Conservation (phyloP, 2,797 vertebrate genomes). For the Pempheris klunzingeri region DNA sequence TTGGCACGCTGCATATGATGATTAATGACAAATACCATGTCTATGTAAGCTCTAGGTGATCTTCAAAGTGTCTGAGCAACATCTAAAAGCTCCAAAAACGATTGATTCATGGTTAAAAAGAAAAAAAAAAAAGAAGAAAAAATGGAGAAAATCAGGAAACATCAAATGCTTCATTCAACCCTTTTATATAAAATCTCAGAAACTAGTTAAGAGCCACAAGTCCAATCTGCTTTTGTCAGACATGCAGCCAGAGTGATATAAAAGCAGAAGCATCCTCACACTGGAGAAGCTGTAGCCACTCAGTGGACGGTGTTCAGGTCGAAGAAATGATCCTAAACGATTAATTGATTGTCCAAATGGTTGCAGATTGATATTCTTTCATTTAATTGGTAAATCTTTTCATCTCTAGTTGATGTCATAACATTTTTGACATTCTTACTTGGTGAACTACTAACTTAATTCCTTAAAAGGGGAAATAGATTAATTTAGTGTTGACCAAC, state of each 20-base stretch:
- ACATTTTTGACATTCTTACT: too few species aligned
- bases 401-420: too few species aligned
- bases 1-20: background rate
- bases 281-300: background rate
- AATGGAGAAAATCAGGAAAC: background rate
- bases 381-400: background rate
- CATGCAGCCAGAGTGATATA: background rate
- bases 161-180: too few species aligned
- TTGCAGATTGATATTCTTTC: background rate
- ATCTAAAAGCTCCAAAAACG: background rate
- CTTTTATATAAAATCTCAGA: too few species aligned
- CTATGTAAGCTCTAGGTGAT: background rate
- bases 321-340: background rate
- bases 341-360: background rate
- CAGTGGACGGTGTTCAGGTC: background rate
- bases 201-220: background rate
- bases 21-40: rapidly evolving
- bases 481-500: background rate
- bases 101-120: background rate
- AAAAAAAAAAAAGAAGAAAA: too few species aligned
- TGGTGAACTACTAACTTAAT: too few species aligned
- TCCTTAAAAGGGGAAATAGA: background rate
- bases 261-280: background rate
- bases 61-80: background rate
- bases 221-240: background rate